Evolutionary conservation across 1,140 invertebrate species (phyloP).

Genomic region (Diplogasteroides magnus): DNA sequence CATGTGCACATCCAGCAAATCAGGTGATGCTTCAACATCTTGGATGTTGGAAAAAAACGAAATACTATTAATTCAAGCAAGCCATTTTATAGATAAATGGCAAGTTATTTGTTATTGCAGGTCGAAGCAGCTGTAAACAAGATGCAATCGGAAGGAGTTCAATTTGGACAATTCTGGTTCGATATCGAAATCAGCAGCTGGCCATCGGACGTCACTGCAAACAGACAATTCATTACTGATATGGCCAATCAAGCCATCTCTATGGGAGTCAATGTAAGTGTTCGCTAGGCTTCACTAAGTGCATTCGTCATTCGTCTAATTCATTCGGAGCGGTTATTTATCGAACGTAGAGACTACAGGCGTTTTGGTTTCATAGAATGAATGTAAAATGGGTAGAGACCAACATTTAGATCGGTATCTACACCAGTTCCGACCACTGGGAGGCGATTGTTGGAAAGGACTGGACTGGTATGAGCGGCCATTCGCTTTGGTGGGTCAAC

Average conservation of each 20-base stretch:
- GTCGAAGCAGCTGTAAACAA: not conserved
- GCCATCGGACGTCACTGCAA: not conserved
- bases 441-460: constrained; percentile 1
- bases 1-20: not conserved
- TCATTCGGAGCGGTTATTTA: too few species aligned
- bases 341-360: not conserved
- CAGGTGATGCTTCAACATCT: constrained; percentile 1
- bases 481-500: constrained; percentile 8
- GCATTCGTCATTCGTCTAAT: not conserved
- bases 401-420: not conserved
- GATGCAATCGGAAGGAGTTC: constrained; percentile 2
- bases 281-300: constrained; percentile 9
- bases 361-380: not conserved
- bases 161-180: constrained; percentile 4
- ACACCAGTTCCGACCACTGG: constrained; percentile 1
- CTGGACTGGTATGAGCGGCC: not conserved
- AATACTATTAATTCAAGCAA: not conserved
- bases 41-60: not conserved
- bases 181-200: not conserved
- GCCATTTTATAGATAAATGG: too few species aligned
- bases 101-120: not conserved
- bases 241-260: constrained; percentile 3
- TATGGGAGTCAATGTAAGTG: constrained; percentile 6
- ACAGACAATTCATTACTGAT: constrained; percentile 2
- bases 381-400: not conserved